Conservation (phyloP, 2,113 vertebrate genomes). For the Athene cunicularia region DNA sequence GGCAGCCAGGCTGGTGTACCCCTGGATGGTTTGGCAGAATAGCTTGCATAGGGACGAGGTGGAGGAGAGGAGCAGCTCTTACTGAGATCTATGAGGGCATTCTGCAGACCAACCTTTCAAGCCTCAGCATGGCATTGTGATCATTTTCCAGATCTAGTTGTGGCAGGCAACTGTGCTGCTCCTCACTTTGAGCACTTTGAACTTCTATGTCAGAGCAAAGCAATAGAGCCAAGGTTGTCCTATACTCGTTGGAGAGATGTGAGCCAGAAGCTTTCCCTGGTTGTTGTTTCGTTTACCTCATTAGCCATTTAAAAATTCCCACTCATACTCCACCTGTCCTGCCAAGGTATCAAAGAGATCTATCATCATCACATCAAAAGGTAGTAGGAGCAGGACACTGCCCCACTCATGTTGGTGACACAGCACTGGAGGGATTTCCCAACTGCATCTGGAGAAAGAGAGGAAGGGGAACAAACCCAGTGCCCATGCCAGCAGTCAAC, state of each 20-base stretch:
- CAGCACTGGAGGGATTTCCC: neutral
- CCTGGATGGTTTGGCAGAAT: neutral
- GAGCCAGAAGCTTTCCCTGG: neutral
- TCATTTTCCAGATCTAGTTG: neutral
- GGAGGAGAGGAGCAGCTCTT: neutral
- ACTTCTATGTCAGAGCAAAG: neutral
- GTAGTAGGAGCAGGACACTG: neutral
- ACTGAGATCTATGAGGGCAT: neutral
- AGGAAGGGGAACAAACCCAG: neutral
- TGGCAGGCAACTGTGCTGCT: neutral
- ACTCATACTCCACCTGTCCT: neutral
- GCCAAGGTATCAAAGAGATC: neutral
- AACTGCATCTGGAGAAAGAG: neutral
- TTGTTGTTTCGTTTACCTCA: neutral
- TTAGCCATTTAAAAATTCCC: neutral
- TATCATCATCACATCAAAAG: neutral
- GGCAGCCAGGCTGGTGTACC: neutral
- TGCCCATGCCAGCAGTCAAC: neutral
- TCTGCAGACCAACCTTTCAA: neutral
- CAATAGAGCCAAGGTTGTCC: neutral
- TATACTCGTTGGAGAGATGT: neutral
- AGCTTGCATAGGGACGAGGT: neutral
- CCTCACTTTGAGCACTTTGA: neutral
- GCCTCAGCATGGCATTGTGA: neutral
- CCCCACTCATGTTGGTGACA: neutral